Percentiles rank a stretch among this genome's conserved stretches.
These are phyloP conservation scores for Maconellicoccus hirsutus DNA, from an alignment of 1,140 invertebrate genomes.

Conservation along the genomic window DNA sequence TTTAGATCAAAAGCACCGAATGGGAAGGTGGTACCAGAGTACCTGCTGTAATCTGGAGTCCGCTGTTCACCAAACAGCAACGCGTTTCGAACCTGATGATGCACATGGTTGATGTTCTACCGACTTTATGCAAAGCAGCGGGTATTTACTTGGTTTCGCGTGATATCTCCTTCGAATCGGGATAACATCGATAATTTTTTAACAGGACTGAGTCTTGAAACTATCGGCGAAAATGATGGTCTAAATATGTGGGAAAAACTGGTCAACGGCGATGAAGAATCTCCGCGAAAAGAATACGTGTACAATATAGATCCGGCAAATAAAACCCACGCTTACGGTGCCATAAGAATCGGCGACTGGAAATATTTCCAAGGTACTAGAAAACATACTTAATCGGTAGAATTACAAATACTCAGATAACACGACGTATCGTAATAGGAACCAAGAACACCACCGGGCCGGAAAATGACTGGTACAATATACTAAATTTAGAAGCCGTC, in stretches of 20 bases:
- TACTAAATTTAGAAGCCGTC: neutral
- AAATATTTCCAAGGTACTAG: slow-evolving; percentile 57
- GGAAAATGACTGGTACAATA: neutral
- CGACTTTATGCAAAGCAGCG: slow-evolving; percentile 46
- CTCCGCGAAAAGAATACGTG: slow-evolving; percentile 50
- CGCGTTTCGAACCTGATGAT: slow-evolving; percentile 43
- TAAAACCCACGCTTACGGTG: slow-evolving; percentile 38
- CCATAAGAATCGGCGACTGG: slow-evolving; percentile 52
- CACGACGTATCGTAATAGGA: neutral
- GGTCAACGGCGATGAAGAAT: slow-evolving; percentile 37
- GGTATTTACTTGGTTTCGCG: too few species aligned
- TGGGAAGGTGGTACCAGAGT: slow-evolving; percentile 60
- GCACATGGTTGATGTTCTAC: slow-evolving; percentile 59
- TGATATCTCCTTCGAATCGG: too few species aligned
- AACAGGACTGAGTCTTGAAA: slow-evolving; percentile 28
- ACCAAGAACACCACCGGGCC: neutral
- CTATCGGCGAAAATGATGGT: slow-evolving; percentile 49
- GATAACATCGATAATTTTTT: neutral
- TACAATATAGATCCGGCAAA: slow-evolving; percentile 61
- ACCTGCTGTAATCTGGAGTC: slow-evolving; percentile 50
- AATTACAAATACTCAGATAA: too few species aligned
- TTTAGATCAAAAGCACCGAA: slow-evolving; percentile 36
- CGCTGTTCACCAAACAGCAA: slow-evolving; percentile 38
- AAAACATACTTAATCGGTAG: too few species aligned
- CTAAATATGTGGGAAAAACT: slow-evolving; percentile 55